phyloP scores from a whole-genome alignment of 2,113 vertebrate genomes.

The Microcebus jonahi region DNA sequence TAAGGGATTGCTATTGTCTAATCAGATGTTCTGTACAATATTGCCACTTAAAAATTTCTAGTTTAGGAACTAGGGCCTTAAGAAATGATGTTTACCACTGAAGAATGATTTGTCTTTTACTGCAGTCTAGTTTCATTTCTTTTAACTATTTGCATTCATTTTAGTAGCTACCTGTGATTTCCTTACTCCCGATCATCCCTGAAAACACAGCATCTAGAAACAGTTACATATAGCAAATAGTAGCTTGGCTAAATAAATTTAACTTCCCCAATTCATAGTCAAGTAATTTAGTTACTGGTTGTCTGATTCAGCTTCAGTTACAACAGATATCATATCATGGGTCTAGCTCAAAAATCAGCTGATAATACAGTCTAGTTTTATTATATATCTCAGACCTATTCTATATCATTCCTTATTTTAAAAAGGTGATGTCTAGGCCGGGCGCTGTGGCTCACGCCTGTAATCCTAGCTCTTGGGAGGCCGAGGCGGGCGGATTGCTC shows the following conservation, averaged over 20 bases:
- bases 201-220: constrained; percentile 40
- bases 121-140: constrained; percentile 11
- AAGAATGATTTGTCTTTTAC: constrained; percentile 48
- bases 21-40: constrained; percentile 10
- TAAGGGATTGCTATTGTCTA: constrained; percentile 13
- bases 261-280: constrained; percentile 1
- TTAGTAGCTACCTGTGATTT: background rate
- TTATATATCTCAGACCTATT: background rate
- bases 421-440: background rate
- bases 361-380: constrained; percentile 35
- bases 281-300: background rate
- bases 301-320: constrained; percentile 36
- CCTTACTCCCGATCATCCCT: constrained; percentile 6
- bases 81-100: background rate
- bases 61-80: background rate
- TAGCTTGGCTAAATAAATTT: constrained; percentile 18
- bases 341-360: constrained; percentile 44
- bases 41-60: constrained; percentile 3
- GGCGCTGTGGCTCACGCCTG: too few relatives aligned
- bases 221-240: background rate
- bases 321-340: background rate
- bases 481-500: too few relatives aligned
- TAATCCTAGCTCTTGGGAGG: too few relatives aligned
- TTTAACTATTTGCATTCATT: constrained; percentile 13
- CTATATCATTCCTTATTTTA: constrained; percentile 25